Percentiles rank a stretch among this genome's conserved stretches.
Evolutionary conservation across 1,140 invertebrate genomes (phyloP).

Genomic region (Apis florea): DNA sequence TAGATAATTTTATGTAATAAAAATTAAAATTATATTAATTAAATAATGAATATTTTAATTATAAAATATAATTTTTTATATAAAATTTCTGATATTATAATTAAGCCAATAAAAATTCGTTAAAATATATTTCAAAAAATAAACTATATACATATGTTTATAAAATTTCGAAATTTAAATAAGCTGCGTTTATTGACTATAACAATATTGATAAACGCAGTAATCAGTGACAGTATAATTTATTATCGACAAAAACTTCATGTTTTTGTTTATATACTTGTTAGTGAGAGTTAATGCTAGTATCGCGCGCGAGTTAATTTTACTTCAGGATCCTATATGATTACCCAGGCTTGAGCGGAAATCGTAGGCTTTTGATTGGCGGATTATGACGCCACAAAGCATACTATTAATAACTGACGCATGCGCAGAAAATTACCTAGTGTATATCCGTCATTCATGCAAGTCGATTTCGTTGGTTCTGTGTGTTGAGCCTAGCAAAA

Average conservation of each 20-base stretch:
- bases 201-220: slow-evolving; percentile 20
- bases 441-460: slow-evolving; percentile 78
- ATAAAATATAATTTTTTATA: not conserved
- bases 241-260: slow-evolving; percentile 42
- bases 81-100: not conserved
- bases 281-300: slow-evolving; percentile 55
- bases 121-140: not conserved
- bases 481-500: slow-evolving; percentile 70
- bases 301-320: slow-evolving; percentile 61
- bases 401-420: slow-evolving; percentile 76
- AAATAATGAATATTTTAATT: not conserved
- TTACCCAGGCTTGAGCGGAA: slow-evolving; percentile 52
- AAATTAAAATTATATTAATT: not conserved
- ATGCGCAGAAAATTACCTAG: slow-evolving; percentile 62
- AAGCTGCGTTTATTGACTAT: not conserved
- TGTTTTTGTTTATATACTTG: slow-evolving; percentile 45
- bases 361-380: slow-evolving; percentile 63
- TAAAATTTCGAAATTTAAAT: slow-evolving; percentile 23
- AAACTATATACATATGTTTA: not conserved
- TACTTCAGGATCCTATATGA: slow-evolving; percentile 49
- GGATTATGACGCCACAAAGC: slow-evolving; percentile 66
- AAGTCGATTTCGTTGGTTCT: slow-evolving; percentile 76
- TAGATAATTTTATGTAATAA: not conserved
- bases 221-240: slow-evolving; percentile 33
- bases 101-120: not conserved